Evolutionary conservation across 2,888 invertebrate species (phyloP).

Genomic region (Epistrophe grossulariae): DNA sequence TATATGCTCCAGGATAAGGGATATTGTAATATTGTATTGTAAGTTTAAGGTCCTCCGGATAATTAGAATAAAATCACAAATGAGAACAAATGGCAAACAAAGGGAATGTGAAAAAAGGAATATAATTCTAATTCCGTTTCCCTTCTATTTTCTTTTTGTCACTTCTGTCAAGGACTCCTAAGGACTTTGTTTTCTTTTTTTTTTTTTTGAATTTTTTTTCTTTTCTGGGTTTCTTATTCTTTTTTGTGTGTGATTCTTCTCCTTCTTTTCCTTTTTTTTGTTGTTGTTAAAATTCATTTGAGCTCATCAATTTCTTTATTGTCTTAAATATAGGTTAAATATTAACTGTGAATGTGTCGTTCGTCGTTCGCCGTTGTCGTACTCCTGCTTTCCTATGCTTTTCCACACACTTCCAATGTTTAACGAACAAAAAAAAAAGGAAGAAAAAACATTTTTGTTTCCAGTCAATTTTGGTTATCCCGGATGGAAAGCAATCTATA

Average conservation of each 20-base stretch:
- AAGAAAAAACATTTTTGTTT: constrained; percentile 31
- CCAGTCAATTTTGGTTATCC: constrained; percentile 72
- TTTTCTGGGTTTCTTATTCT: background rate
- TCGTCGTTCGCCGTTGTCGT: background rate
- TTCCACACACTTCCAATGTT: constrained; percentile 56
- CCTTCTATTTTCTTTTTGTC: constrained; percentile 1
- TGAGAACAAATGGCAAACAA: constrained; percentile 23
- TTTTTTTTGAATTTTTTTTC: background rate
- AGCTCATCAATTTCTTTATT: constrained; percentile 62
- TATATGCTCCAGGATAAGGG: constrained; percentile 36
- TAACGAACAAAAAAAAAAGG: constrained; percentile 3
- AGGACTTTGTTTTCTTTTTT: constrained; percentile 31
- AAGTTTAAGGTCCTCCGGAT: constrained; percentile 62
- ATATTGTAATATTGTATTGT: constrained; percentile 45
- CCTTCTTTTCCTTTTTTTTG: background rate
- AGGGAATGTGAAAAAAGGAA: constrained; percentile 4
- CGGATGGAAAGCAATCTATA: constrained; percentile 67
- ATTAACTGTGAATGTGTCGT: constrained; percentile 66
- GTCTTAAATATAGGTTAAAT: constrained; percentile 69
- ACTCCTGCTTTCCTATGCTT: constrained; percentile 15
- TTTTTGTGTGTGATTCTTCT: constrained; percentile 24
- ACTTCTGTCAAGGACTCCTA: constrained; percentile 45
- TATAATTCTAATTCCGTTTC: constrained; percentile 28
- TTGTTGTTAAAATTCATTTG: constrained; percentile 23
- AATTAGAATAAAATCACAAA: constrained; percentile 57